phyloP scores from a whole-genome alignment of 2,797 vertebrate genomes.

The Liasis olivaceus region DNA sequence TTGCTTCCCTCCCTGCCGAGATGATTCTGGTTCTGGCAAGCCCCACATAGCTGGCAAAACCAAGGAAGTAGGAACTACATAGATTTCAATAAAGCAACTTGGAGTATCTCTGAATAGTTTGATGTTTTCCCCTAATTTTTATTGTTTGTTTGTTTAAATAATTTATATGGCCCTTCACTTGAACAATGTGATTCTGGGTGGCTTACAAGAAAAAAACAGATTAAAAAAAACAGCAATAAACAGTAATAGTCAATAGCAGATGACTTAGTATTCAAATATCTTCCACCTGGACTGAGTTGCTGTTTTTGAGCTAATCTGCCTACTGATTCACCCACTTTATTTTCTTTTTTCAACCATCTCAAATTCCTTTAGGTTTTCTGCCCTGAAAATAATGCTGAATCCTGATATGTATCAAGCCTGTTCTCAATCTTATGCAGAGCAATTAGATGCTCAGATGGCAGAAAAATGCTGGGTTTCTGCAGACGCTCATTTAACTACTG shows the following conservation, averaged over 20 bases:
- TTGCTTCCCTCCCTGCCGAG: no score
- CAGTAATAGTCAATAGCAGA: not conserved
- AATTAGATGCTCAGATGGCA: no score
- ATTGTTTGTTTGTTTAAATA: not conserved
- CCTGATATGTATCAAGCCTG: no score
- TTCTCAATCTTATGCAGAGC: no score
- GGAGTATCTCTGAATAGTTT: not conserved
- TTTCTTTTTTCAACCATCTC: no score
- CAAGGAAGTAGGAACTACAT: not conserved
- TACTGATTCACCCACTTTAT: no score
- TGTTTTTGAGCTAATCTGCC: no score
- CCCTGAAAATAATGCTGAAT: no score
- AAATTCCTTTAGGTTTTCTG: no score
- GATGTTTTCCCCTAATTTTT: not conserved
- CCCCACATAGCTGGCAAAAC: not conserved
- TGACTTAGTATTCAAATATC: not conserved
- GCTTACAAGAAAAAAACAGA: not conserved
- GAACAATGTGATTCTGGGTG: not conserved
- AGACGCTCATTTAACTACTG: not conserved
- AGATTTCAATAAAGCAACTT: not conserved
- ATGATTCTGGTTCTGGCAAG: not conserved
- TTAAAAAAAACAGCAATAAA: not conserved
- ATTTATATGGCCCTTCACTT: not conserved
- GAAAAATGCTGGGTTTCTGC: not conserved
- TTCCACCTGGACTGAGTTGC: no score